These are phyloP conservation scores for Chironex yamaguchii DNA, from an alignment of 30 jellyfish, hydroid and myxozoan species.

Conservation along the genomic window DNA sequence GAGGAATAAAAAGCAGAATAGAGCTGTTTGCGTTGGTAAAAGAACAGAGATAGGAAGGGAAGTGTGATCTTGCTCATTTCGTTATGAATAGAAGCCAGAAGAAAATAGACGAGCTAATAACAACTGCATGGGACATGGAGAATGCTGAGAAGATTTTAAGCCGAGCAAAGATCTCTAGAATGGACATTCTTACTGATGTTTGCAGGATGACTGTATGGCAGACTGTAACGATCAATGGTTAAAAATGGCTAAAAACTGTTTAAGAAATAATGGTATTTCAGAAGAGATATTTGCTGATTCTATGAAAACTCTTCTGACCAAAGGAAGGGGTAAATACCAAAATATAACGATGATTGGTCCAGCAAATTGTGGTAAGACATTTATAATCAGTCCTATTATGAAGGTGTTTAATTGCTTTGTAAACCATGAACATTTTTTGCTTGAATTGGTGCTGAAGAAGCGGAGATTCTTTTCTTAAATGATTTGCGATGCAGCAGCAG, in stretches of 20 bases:
- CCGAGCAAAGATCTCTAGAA: not conserved
- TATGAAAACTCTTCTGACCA: not conserved
- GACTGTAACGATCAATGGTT: constrained; percentile 31
- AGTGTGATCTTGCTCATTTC: not conserved
- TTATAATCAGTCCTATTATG: constrained; percentile 15
- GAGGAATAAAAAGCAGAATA: not conserved
- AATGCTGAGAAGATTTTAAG: not conserved
- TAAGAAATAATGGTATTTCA: not conserved
- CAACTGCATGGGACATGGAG: constrained; percentile 36
- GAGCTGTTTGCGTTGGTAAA: constrained; percentile 24
- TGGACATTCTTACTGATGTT: not conserved
- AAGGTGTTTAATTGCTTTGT: not conserved
- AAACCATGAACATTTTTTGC: constrained; percentile 16
- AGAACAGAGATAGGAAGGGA: constrained; percentile 11
- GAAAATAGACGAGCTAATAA: constrained; percentile 13
- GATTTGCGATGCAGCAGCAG: constrained; percentile 17
- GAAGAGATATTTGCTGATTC: constrained; percentile 2
- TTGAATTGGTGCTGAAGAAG: constrained; percentile 34
- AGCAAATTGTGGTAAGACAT: constrained; percentile 38
- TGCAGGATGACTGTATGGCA: constrained; percentile 10
- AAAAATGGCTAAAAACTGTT: not conserved
- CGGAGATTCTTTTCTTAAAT: constrained; percentile 8
- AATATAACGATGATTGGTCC: constrained; percentile 34
- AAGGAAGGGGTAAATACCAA: constrained; percentile 26
- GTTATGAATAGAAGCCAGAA: constrained; percentile 6